A percentile compares a stretch with the other conserved stretches of the same genome.
These are phyloP conservation scores for Drosophila neotestacea DNA, from an alignment of 2,888 invertebrate genomes.

Conservation along the genomic window DNA sequence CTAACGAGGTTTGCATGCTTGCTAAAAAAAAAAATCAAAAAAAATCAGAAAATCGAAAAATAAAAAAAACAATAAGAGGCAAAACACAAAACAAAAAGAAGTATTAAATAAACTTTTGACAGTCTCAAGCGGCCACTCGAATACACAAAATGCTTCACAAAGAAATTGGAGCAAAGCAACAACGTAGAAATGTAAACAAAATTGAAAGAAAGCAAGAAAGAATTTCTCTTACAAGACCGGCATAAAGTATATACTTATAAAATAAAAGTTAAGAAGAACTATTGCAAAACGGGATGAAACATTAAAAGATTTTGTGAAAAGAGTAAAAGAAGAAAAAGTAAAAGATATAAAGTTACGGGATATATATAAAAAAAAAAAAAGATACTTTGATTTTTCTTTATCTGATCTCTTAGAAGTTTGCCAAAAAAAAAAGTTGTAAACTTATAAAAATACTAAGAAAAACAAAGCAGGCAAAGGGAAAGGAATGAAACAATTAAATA, in stretches of 20 bases:
- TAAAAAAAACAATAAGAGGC: slow-evolving; percentile 1
- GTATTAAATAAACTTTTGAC: slow-evolving; percentile 32
- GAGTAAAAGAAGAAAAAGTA: too few relatives aligned
- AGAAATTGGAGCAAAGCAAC: slow-evolving; percentile 55
- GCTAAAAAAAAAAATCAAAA: slow-evolving; percentile 16
- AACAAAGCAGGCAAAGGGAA: too few relatives aligned
- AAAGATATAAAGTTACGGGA: too few relatives aligned
- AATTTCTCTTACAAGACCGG: slow-evolving; percentile 31
- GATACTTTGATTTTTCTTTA: too few relatives aligned
- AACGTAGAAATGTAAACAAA: slow-evolving; percentile 31
- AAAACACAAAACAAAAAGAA: slow-evolving; percentile 6
- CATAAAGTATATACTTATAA: not conserved
- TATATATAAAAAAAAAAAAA: too few relatives aligned
- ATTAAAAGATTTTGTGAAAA: too few relatives aligned
- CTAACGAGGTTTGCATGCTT: slow-evolving; percentile 54
- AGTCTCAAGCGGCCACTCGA: slow-evolving; percentile 42
- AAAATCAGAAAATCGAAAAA: not conserved
- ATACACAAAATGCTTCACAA: slow-evolving; percentile 40
- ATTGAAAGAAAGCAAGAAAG: slow-evolving; percentile 14
- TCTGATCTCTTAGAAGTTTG: too few relatives aligned
- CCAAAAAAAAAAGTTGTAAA: too few relatives aligned
- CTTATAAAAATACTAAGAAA: too few relatives aligned
- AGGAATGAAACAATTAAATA: too few relatives aligned
- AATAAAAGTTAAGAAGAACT: not conserved
- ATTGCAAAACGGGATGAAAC: not conserved